phyloP scores from a whole-genome alignment of 2,113 vertebrate genomes.

The Bagarius yarrelli region DNA sequence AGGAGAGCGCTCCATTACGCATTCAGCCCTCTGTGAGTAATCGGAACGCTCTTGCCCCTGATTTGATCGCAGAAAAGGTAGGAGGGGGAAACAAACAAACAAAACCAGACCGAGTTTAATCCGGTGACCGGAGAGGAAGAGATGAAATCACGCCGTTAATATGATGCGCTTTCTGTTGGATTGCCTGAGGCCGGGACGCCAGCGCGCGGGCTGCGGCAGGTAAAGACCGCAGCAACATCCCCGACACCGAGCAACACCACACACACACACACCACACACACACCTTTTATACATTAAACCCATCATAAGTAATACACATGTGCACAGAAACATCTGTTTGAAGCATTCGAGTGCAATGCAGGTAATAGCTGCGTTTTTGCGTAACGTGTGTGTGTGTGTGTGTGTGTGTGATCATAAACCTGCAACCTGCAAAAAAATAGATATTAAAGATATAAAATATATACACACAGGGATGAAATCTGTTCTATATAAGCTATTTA shows the following conservation, averaged over 20 bases:
- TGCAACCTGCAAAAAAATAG: background rate
- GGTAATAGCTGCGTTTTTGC: background rate
- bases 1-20: constrained; percentile 16
- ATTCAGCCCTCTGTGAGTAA: background rate
- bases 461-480: background rate
- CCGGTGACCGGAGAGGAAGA: background rate
- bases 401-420: too few relatives aligned
- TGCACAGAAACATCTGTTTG: too few relatives aligned
- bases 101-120: too few relatives aligned
- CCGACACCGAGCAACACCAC: background rate
- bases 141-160: constrained; percentile 27
- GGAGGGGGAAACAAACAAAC: background rate
- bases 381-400: background rate
- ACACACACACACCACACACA: too few relatives aligned
- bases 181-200: constrained; percentile 51
- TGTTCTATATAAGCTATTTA: background rate
- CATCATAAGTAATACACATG: background rate
- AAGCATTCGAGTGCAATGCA: background rate
- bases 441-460: background rate
- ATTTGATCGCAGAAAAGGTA: background rate
- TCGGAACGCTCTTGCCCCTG: background rate
- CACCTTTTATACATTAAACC: background rate
- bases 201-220: constrained; percentile 41
- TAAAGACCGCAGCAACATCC: constrained; percentile 1
- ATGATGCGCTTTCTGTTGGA: constrained; percentile 57